Percentiles rank a stretch among this genome's conserved stretches.
Evolutionary conservation across 2,113 vertebrate genomes (phyloP).

Genomic region (Narcine bancroftii): DNA sequence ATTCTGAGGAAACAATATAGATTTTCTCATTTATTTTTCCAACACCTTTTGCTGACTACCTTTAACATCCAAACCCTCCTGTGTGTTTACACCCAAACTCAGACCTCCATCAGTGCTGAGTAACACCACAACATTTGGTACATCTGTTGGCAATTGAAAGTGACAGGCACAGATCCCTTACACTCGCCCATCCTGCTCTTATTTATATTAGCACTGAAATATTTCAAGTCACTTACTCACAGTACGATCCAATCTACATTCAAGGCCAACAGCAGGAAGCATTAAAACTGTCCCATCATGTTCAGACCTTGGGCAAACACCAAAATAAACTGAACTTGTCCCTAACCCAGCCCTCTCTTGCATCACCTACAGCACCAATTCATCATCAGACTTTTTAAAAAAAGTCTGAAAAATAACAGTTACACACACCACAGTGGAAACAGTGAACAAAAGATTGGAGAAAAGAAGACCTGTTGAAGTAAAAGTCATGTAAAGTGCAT

Average conservation of each 20-base stretch:
- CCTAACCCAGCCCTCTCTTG: neutral
- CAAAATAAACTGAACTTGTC: neutral
- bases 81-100: neutral
- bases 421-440: neutral
- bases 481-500: neutral
- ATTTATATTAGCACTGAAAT: slow-evolving; percentile 19
- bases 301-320: neutral
- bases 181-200: neutral
- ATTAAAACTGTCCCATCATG: neutral
- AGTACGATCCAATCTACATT: neutral
- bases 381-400: neutral
- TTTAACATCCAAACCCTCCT: neutral
- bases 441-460: neutral
- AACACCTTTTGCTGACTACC: neutral
- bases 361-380: neutral
- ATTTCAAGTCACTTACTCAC: neutral
- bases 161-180: neutral
- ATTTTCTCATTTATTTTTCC: neutral
- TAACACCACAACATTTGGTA: neutral
- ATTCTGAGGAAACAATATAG: neutral
- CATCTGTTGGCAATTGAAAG: neutral
- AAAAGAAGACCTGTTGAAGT: neutral
- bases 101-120: neutral
- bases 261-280: neutral
- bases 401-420: neutral